Base-by-base conservation (phyloP, 1,140 invertebrate genomes). In the Drosophila lacertosa region DNA sequence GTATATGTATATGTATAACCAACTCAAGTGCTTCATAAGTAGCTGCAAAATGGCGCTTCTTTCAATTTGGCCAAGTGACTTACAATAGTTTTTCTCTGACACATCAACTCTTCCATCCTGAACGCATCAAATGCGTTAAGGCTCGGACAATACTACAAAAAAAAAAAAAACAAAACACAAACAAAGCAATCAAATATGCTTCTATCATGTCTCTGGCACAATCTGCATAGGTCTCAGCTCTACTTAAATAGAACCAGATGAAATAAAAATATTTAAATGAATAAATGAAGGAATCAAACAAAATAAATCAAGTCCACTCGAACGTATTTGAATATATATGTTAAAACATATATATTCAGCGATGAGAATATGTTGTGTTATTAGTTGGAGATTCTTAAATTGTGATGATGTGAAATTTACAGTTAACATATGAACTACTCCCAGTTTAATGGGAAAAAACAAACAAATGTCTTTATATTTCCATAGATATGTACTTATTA, bases 351-450 rank as follows among this genome's bases (percentile, higher is more conserved):
- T 29, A 69, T 20, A 68, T 22, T 44, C 24, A 47, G 11, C 26
- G 29, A 53, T 10, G 35, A 54, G 22, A 42, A 26, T 22, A 71
- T 84, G n/a, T 80, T 86, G 64, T 77, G 71, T 79, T 89, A 84
- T 79, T 75, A 83, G 77, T 89, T 90, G 77, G 80, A 74, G 73
- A 84, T 81, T 79, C 81, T 88, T 81, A 90, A 90, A 90, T 84
- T 90, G 88, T 88, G 83, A 89, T 91, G 90, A 91, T 91, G 90
- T 90, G 90, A 89, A 91, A 91, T 91, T 90, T 89, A 91, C 84
- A 91, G 90, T 91, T 91, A 91, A 91, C 90, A 91, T 90, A 81
- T 76, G 58, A 89, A 88, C 84, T 89, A 83, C 69, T 84, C 86
- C 89, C 89, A 90, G 89, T 90, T 90, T 67, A 90, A 90, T 90